phyloP scores from a whole-genome alignment of 2,888 invertebrate species.

The Volucella bombylans region DNA sequence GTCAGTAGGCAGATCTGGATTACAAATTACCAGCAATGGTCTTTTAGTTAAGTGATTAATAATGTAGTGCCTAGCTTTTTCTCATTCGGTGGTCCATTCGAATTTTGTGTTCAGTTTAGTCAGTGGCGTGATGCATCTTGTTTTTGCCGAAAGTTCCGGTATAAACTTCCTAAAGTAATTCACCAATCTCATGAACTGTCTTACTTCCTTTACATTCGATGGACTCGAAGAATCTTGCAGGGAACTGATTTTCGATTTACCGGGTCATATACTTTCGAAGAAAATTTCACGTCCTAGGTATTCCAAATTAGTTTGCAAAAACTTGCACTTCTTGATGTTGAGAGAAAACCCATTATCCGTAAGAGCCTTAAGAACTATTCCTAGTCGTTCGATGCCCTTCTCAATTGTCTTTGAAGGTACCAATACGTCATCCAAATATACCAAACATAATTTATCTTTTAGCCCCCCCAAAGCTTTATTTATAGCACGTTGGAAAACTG shows the following conservation, averaged over 20 bases:
- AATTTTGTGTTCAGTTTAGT: slow-evolving; percentile 11
- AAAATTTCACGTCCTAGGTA: slow-evolving; percentile 16
- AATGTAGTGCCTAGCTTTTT: no score
- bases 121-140: slow-evolving; percentile 12
- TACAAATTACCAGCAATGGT: no score
- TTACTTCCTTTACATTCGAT: slow-evolving; percentile 7
- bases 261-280: slow-evolving; percentile 10
- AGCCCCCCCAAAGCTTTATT: neutral
- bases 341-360: slow-evolving; percentile 4
- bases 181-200: slow-evolving; percentile 10
- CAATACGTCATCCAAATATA: no score
- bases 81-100: neutral
- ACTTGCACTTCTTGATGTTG: neutral
- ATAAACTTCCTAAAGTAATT: slow-evolving; percentile 23
- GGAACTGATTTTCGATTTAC: slow-evolving; percentile 10
- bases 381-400: no score
- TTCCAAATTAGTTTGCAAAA: slow-evolving; percentile 5
- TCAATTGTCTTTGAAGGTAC: no score
- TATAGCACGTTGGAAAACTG: neutral
- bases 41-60: no score
- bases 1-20: no score
- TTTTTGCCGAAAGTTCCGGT: slow-evolving; percentile 7
- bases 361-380: neutral
- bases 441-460: neutral
- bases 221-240: neutral